Base-by-base conservation (phyloP, 2,888 invertebrate genomes). In the Phengaris arion region DNA sequence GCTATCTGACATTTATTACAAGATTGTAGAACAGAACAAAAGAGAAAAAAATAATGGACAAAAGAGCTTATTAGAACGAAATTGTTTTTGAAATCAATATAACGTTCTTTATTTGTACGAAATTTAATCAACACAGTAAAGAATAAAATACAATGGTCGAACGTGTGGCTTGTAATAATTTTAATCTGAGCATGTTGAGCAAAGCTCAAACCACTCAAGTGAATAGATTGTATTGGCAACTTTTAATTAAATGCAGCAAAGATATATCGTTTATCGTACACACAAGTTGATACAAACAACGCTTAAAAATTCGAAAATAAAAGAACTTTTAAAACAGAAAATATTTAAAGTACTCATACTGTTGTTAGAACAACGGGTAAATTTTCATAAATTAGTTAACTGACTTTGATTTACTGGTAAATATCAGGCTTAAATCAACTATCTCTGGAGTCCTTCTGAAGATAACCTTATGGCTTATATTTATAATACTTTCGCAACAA, bases 161-260 rank as follows among this genome's bases (percentile, higher is more conserved):
- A 15, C 6, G 1, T 55, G n/a, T 7, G 6, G 57, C 57, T 15
- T 35, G 35, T 22, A 59, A 10, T 22, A 22, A 59, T 59, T 59
- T 59, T 59, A 59, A 10, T 59, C 4, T 9, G 15, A 12, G 15
- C 9, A 22, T 7, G 7, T 35, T 48, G 48, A 7, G 15, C 59
- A 15, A 15, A 7, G 22, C 64, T 45, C 35, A 6, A 52, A 52
- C 35, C 35, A 64, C 64, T 35, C 35, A 35, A 35, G 35, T 1
- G 35, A 64, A 64, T 64, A 64, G 35, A 13, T 13, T 64, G 7
- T 64, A 64, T 64, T 64, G 35, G 64, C 35, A 64, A 45, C 64
- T 15, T 22, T 64, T 64, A 64, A 64, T 64, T 45, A 64, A 64
- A 64, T 45, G 35, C 35, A 52, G 4, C 52, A 45, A 64, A 35